Evolutionary conservation across 2,113 vertebrate species (phyloP), one percentile per base, ranked within the genome.

Genomic region (Mungos mungo): DNA sequence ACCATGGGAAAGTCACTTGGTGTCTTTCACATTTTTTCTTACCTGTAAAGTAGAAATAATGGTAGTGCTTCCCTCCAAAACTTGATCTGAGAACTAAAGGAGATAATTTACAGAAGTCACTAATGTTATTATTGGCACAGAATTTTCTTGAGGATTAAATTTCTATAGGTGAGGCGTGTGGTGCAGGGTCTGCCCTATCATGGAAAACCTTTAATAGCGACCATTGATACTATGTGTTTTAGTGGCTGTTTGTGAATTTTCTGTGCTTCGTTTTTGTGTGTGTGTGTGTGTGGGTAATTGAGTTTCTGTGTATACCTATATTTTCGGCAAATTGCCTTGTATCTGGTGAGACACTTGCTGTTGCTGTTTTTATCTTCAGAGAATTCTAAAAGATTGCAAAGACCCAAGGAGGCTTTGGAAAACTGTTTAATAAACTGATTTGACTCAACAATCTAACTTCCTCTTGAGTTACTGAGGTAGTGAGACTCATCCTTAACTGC

Each of bases 291-390:
- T 54, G 66, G 18, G 33, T 66, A 60, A 82, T 35, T 92, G 93
- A 86, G 60, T 87, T 88, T 88, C 69, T 92, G 13, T 89, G 71
- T 80, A 45, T 14, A 54, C 65, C 68, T 80, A 63, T 69, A 85
- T 81, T 88, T 96, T 85, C 72, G 52, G n/a, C 13, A 95, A 92
- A 95, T 47, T 95, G 79, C 71, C 71, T 95, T 84, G 27, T 76
- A 19, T 47, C 76, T 81, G 83, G 47, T 74, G 66, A 76, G 54
- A 94, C 57, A 92, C n/a, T 96, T 52, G 77, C 68, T 19, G 9
- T 60, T 93, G 87, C 52, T 95, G 11, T 31, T 93, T 47, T 85
- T 89, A 93, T 93, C 90, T 97, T 92, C 66, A 52, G 45, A 92
- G 47, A 74, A 80, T 81, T 88, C 52, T 66, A 60, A 54, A 88